Percentiles rank a stretch among this genome's conserved stretches.
These are phyloP conservation scores for Mormoops blainvillei DNA, from an alignment of 2,113 vertebrate genomes.

Conservation along the genomic window DNA sequence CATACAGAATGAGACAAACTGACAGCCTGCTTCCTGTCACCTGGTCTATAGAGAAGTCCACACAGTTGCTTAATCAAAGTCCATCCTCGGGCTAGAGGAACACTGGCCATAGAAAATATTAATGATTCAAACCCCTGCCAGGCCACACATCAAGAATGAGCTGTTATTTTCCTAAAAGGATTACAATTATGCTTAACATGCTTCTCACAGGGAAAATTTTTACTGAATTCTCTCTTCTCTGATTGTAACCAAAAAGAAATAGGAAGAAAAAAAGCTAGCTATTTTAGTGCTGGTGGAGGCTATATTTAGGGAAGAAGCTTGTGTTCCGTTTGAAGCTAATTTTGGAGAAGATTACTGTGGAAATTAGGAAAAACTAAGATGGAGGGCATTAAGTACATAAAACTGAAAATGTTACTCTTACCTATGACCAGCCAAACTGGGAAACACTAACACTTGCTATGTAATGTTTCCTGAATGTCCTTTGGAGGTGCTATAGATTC, in stretches of 20 bases:
- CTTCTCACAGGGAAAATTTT: slow-evolving; percentile 17
- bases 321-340: slow-evolving; percentile 59
- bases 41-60: slow-evolving; percentile 15
- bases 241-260: slow-evolving; percentile 56
- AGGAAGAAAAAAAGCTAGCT: slow-evolving; percentile 20
- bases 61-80: slow-evolving; percentile 45
- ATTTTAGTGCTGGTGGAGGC: slow-evolving; percentile 50
- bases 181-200: slow-evolving; percentile 41
- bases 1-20: slow-evolving; percentile 18
- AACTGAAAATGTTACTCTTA: slow-evolving; percentile 31
- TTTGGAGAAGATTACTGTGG: slow-evolving; percentile 61
- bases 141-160: not conserved
- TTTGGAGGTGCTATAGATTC: not conserved
- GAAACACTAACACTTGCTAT: not conserved
- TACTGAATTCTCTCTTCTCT: slow-evolving; percentile 53
- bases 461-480: not conserved
- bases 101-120: slow-evolving; percentile 32
- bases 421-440: not conserved
- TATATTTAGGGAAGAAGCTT: slow-evolving; percentile 68
- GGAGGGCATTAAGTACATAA: slow-evolving; percentile 24
- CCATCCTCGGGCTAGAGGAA: slow-evolving; percentile 46
- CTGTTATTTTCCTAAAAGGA: slow-evolving; percentile 36
- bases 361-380: slow-evolving; percentile 58
- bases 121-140: slow-evolving; percentile 44
- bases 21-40: slow-evolving; percentile 41